These are phyloP conservation scores for Isoperla grammatica DNA, from an alignment of 2,888 invertebrate species.

Conservation along the genomic window DNA sequence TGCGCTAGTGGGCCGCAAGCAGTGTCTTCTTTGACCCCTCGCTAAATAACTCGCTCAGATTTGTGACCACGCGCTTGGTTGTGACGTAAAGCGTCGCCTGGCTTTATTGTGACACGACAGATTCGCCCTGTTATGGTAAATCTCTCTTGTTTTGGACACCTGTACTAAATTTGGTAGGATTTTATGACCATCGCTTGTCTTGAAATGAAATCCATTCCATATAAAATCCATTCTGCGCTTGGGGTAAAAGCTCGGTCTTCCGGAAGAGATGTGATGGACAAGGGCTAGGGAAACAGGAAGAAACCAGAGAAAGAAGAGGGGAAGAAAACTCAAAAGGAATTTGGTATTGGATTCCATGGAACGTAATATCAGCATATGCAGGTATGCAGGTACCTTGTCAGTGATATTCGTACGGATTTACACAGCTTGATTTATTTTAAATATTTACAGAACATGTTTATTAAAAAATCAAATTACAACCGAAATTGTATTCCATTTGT, in stretches of 20 bases:
- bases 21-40: no score
- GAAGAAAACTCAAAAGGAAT: conserved; percentile 16
- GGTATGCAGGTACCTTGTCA: neutral
- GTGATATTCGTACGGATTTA: no score
- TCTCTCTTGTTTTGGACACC: conserved; percentile 7
- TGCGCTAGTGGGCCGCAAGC: no score
- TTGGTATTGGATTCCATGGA: conserved; percentile 23
- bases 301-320: conserved; percentile 1
- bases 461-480: neutral
- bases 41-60: no score
- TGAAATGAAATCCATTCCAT: conserved; percentile 17
- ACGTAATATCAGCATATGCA: conserved; percentile 21
- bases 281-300: conserved; percentile 3
- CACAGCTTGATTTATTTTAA: no score
- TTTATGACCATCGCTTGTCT: conserved; percentile 3
- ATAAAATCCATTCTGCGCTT: neutral
- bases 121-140: no score
- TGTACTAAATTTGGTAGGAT: conserved; percentile 11
- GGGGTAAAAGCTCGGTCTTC: conserved; percentile 6
- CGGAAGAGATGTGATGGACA: conserved; percentile 22
- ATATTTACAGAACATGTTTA: neutral
- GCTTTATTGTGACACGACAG: no score
- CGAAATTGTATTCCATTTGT: neutral
- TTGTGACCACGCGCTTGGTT: no score
- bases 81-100: no score